Evolutionary conservation across 2,113 vertebrate species (phyloP).

Genomic region (Thomomys bottae): DNA sequence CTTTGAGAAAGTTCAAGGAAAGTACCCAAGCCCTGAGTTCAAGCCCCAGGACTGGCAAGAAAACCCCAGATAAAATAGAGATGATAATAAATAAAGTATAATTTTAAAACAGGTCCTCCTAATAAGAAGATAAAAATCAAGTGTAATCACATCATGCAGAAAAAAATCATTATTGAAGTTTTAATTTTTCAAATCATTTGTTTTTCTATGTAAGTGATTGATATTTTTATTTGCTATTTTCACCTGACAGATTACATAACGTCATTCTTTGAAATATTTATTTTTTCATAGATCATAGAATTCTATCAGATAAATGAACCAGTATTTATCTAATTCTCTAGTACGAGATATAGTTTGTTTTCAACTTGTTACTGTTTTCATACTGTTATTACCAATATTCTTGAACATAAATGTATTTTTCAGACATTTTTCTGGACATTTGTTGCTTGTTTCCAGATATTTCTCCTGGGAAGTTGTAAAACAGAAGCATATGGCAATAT

Average conservation of each 20-base stretch:
- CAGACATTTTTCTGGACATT: constrained; percentile 55
- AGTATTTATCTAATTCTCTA: constrained; percentile 40
- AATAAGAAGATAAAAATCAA: constrained; percentile 18
- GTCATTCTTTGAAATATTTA: constrained; percentile 31
- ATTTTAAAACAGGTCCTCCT: neutral
- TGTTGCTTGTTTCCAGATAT: neutral
- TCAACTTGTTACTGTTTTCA: constrained; percentile 24
- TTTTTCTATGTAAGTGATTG: constrained; percentile 24
- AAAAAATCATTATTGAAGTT: constrained; percentile 38
- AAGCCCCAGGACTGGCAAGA: no score
- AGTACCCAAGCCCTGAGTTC: no score
- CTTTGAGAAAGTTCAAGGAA: no score
- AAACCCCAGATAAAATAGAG: no score
- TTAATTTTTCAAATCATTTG: constrained; percentile 39
- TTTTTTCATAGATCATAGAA: constrained; percentile 42
- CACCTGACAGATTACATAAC: neutral
- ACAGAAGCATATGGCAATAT: neutral
- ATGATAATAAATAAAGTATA: constrained; percentile 5
- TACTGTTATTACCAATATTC: constrained; percentile 30
- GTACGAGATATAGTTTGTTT: neutral
- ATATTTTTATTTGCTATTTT: constrained; percentile 16
- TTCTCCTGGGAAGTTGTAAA: constrained; percentile 25
- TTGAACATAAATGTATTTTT: constrained; percentile 43
- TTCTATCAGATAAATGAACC: constrained; percentile 15
- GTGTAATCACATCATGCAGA: neutral